Base-by-base conservation (phyloP, 2,113 vertebrate species). In the Cairina moschata region DNA sequence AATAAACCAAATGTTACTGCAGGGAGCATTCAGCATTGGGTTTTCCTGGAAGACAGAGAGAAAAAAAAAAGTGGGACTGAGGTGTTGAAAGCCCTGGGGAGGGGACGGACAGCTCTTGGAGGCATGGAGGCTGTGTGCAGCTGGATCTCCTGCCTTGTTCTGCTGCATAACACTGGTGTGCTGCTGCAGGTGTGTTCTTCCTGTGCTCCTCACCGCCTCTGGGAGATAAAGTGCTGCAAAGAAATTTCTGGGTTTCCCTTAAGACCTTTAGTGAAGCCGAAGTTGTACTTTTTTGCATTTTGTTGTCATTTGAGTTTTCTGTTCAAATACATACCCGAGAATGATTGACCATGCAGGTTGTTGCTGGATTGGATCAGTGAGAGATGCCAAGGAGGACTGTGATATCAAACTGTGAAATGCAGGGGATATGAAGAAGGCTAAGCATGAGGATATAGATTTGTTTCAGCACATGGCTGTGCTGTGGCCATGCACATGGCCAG, bases 171-270 rank as follows among this genome's bases (percentile, higher is more conserved):
- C 28, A 11, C 0, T 13, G 46, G 85, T 93, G 5, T 6, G 5
- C 28, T 42, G 40, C 20, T 6, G 56, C 5, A 7, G 58, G 54
- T 63, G 28, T 54, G 23, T 2, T 26, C 80, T 36, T 55, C 73
- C 56, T 72, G 42, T 59, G 69, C 22, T 86, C 73, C 8, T 1
- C 91, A 31, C 25, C 65, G 28, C 5, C 36, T 63, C 12, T 7
- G 69, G 71, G 32, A 71, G 86, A 62, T 42, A 58, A 86, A 91
- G 81, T 85, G 82, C 87, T 90, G 89, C 75, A 68, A 67, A 79
- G 77, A 82, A 23, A 34, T 82, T 22, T 29, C 68, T 73, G 84
- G 17, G 10, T 68, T 91, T 72, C 78, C 91, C 63, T 29, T 18
- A 54, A 85, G 62, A 20, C 48, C 46, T 80, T 67, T 74, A 90